Percentiles rank a stretch among this genome's conserved stretches.
Conservation (phyloP, 2,113 vertebrate species). For the Megaceryle maxima region DNA sequence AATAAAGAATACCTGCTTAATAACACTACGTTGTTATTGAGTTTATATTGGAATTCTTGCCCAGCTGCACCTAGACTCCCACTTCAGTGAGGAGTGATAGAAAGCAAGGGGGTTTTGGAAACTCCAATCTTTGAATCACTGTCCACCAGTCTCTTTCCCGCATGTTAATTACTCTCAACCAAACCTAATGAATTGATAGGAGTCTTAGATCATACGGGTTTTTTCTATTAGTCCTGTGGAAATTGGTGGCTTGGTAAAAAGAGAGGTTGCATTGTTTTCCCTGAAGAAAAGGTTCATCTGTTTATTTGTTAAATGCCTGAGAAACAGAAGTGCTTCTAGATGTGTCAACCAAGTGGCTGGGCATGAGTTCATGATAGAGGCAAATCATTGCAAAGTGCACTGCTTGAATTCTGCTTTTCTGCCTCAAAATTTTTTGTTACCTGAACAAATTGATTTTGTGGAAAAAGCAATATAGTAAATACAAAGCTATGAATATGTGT, state of each 20-base stretch:
- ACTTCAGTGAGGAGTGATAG: too few species aligned
- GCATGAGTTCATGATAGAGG: neutral
- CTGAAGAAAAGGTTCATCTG: neutral
- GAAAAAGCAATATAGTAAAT: neutral
- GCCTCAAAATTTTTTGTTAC: neutral
- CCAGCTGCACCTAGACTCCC: too few species aligned
- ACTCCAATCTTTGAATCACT: neutral
- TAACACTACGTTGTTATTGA: too few species aligned
- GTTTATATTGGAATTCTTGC: too few species aligned
- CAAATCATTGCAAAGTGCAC: neutral
- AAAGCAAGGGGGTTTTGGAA: too few species aligned
- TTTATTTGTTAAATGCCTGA: neutral
- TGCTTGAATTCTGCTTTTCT: neutral
- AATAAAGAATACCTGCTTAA: too few species aligned
- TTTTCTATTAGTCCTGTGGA: neutral
- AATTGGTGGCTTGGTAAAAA: neutral
- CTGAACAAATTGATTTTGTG: neutral
- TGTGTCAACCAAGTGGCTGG: accelerated
- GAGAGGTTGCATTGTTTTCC: neutral
- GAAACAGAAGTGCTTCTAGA: neutral
- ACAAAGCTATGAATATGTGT: neutral
- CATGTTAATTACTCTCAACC: neutral
- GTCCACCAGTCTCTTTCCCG: neutral
- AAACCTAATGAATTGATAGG: neutral
- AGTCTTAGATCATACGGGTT: neutral